phyloP scores from a whole-genome alignment of 2,113 vertebrate species.

The Heterochromis multidens region DNA sequence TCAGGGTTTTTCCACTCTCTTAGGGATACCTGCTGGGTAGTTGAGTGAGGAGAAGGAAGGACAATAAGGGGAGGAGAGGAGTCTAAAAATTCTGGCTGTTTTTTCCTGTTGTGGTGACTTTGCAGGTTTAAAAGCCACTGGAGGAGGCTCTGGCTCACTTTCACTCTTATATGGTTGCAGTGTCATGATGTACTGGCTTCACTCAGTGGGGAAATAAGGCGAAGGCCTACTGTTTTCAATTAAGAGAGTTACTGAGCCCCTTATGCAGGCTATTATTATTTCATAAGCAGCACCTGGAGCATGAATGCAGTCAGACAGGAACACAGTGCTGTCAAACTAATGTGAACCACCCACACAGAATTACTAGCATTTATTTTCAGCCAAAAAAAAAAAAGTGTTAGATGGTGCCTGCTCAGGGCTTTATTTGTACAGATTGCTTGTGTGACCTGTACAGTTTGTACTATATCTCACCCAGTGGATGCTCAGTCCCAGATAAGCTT shows the following conservation, averaged over 20 bases:
- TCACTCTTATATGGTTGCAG: neutral
- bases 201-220: neutral
- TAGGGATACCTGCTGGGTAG: neutral
- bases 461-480: neutral
- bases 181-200: neutral
- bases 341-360: neutral
- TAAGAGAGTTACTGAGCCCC: conserved; percentile 15
- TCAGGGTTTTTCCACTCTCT: neutral
- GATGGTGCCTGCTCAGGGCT: neutral
- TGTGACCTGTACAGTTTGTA: neutral
- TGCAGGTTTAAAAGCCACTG: neutral
- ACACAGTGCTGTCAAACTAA: neutral
- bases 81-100: neutral
- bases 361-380: neutral
- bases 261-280: conserved; percentile 32
- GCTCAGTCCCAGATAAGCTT: neutral
- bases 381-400: neutral
- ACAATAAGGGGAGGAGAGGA: neutral
- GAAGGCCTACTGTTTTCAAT: conserved; percentile 57
- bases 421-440: neutral
- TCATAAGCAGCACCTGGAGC: conserved; percentile 43
- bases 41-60: neutral
- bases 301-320: neutral
- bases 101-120: conserved; percentile 3
- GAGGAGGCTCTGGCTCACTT: neutral